A percentile compares a stretch with the other conserved stretches of the same genome.
Evolutionary conservation across 2,797 vertebrate genomes (phyloP).

Genomic region (Poecilia picta): DNA sequence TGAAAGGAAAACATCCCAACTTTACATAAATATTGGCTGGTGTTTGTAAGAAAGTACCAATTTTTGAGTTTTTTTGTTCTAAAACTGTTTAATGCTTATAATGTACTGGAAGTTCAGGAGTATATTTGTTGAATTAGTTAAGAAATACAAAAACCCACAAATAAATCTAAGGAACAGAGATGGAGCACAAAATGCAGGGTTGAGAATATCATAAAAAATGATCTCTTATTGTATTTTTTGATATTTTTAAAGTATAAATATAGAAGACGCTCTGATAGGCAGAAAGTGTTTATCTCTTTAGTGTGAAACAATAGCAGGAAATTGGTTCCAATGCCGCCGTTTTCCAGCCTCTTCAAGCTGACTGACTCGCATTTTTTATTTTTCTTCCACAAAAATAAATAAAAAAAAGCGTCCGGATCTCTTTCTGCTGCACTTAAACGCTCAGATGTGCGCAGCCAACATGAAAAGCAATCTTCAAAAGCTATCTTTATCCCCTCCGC

Average conservation of each 20-base stretch:
- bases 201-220: slow-evolving; percentile 23
- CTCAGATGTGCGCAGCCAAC: slow-evolving; percentile 48
- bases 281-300: slow-evolving; percentile 57
- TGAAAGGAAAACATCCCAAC: too few relatives aligned
- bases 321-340: slow-evolving; percentile 51
- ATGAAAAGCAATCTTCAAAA: slow-evolving; percentile 74
- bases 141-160: too few relatives aligned
- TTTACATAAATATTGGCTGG: not conserved
- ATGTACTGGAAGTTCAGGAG: too few relatives aligned
- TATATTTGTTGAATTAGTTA: too few relatives aligned
- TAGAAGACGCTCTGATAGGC: slow-evolving; percentile 44
- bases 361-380: slow-evolving; percentile 16
- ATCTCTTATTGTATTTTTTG: not conserved
- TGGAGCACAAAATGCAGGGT: not conserved
- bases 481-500: slow-evolving; percentile 67
- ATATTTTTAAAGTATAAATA: slow-evolving; percentile 34
- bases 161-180: too few relatives aligned
- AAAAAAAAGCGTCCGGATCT: slow-evolving; percentile 49
- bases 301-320: slow-evolving; percentile 58
- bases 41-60: not conserved
- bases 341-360: slow-evolving; percentile 40
- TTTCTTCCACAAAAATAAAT: slow-evolving; percentile 27
- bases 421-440: slow-evolving; percentile 46
- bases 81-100: not conserved
- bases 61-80: not conserved